Evolutionary conservation across 2,888 invertebrate genomes (phyloP), one percentile per base, ranked within the genome.

Genomic region (Archaeoteleia sp.): DNA sequence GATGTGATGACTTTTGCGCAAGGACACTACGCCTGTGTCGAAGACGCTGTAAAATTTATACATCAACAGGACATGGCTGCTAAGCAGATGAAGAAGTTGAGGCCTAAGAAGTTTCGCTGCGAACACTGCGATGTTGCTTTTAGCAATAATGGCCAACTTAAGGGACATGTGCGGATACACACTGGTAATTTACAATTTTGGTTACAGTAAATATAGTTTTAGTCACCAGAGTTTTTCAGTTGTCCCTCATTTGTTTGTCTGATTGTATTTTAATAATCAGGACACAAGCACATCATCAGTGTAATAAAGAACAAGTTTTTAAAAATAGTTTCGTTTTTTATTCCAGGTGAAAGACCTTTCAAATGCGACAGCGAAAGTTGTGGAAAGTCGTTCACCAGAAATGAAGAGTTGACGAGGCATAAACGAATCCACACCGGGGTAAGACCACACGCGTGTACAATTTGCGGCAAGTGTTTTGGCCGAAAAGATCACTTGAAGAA

Each of bases 401-500:
- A 96, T 84, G 96, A 96, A 81, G 96, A 96, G 80, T 84, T 96
- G 74, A 96, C 96, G 0, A 88, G 96, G n/a, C 96, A 96, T 83
- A 94, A 94, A 80, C 88, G 95, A 71, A 96, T 96, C 39, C 96
- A 96, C 83, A 93, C 95, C 0, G 95, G 95, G 0, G 87, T 95
- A 0, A 88, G 95, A 39, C 95, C 97, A 0, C 97, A 92, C 82
- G 91, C 94, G 0, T 98, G 97, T 81, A 87, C 90, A 0, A 90
- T 93, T 10, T 98, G 97, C 79, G 94, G 95, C 1, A 98, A 98
- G 86, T 90, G 93, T 67, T 98, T 97, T 82, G 97, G 97, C 0
- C 89, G 97, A 34, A 92, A 96, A 75, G 97, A 98, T 83, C 97
- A 98, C 82, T 87, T 98, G 58, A 96, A 96, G 86, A 98, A 97